A percentile compares a stretch with the other conserved stretches of the same genome.
phyloP scores from a whole-genome alignment of 2,888 invertebrate species.

The Alentia gelatinosa region DNA sequence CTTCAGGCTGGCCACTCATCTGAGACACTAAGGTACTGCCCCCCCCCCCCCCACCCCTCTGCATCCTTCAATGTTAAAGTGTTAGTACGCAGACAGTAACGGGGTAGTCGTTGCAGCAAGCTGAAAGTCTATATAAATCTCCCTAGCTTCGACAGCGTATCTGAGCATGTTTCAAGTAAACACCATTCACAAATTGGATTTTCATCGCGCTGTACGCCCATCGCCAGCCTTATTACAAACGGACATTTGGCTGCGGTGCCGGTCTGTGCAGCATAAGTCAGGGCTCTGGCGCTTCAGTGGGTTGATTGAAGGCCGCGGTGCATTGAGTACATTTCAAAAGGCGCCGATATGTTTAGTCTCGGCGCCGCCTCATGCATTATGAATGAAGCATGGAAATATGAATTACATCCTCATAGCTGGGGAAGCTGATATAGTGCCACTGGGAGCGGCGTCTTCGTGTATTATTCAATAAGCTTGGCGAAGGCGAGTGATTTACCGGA shows the following conservation, averaged over 20 bases:
- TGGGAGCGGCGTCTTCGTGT: slow-evolving; percentile 18
- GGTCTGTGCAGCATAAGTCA: background rate
- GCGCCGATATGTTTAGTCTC: slow-evolving; percentile 18
- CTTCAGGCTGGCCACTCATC: no score
- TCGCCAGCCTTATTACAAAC: background rate
- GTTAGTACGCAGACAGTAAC: no score
- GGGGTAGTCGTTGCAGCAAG: no score
- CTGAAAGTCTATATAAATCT: no score
- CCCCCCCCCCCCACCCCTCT: background rate
- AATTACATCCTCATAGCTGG: slow-evolving; percentile 3
- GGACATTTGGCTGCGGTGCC: background rate
- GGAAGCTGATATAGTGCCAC: slow-evolving; percentile 22
- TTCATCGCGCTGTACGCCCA: background rate
- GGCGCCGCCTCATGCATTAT: background rate
- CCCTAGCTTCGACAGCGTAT: no score
- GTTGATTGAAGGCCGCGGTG: background rate
- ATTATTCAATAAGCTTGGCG: slow-evolving; percentile 17
- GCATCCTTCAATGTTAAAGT: background rate
- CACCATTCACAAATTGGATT: slow-evolving; percentile 4
- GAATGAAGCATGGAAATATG: slow-evolving; percentile 26
- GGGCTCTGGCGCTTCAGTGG: background rate
- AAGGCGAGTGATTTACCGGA: background rate
- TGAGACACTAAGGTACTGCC: background rate
- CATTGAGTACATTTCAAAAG: slow-evolving; percentile 21
- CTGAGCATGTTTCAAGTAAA: no score